Percentiles rank a stretch among this genome's conserved stretches.
phyloP scores from a whole-genome alignment of 2,113 vertebrate genomes.

The human region GRCh38 chr13:76410001-76410500 shows the following conservation, averaged over 20 bases:
- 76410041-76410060: neutral
- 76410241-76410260: neutral
- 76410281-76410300: neutral
- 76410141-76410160: neutral
- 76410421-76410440: neutral
- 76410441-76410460: neutral
- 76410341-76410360: neutral
- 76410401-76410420: neutral
- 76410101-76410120: neutral
- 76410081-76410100: neutral
- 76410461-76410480: neutral
- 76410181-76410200: neutral
- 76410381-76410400: neutral
- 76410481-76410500: neutral
- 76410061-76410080: neutral
- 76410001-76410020: constrained; percentile 5
- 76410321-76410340: neutral
- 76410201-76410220: neutral
- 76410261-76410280: neutral
- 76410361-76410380: neutral
- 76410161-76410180: neutral
- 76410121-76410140: neutral
- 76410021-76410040: neutral
- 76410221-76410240: neutral
- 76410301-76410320: neutral